Evolutionary conservation across 2,888 invertebrate genomes (phyloP).

Genomic region (Eucera pruinosa): DNA sequence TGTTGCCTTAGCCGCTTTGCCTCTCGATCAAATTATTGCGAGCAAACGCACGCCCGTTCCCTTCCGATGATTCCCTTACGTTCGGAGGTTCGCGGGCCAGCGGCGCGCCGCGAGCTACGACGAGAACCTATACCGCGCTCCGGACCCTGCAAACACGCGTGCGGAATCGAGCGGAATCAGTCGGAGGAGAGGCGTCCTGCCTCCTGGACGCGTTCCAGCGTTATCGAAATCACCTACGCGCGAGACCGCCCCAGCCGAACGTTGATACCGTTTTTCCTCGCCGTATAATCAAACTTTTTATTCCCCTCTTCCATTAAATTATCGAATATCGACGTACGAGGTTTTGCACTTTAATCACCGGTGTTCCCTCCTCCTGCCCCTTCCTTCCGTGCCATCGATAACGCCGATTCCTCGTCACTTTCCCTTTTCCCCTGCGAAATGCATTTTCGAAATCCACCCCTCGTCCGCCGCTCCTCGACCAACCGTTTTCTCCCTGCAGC

Average conservation of each 20-base stretch:
- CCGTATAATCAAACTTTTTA: conserved; percentile 30
- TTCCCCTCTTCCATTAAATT: conserved; percentile 57
- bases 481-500: too few relatives aligned
- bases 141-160: too few relatives aligned
- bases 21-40: too few relatives aligned
- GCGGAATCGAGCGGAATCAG: too few relatives aligned
- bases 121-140: too few relatives aligned
- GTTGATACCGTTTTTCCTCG: not conserved
- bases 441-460: conserved; percentile 34
- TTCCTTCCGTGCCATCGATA: conserved; percentile 65
- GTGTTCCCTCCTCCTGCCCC: conserved; percentile 33
- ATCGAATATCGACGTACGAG: conserved; percentile 67
- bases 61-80: not conserved
- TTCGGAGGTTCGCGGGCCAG: not conserved
- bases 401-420: conserved; percentile 57
- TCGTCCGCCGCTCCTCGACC: not conserved
- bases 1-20: not conserved
- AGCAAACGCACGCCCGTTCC: not conserved
- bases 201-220: not conserved
- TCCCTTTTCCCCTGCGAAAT: conserved; percentile 53
- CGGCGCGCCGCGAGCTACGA: too few relatives aligned
- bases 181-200: conserved; percentile 7
- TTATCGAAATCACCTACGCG: not conserved
- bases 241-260: not conserved
- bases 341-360: conserved; percentile 71